Evolutionary conservation across 2,113 vertebrate genomes (phyloP).

Genomic region (Chloebia gouldiae): DNA sequence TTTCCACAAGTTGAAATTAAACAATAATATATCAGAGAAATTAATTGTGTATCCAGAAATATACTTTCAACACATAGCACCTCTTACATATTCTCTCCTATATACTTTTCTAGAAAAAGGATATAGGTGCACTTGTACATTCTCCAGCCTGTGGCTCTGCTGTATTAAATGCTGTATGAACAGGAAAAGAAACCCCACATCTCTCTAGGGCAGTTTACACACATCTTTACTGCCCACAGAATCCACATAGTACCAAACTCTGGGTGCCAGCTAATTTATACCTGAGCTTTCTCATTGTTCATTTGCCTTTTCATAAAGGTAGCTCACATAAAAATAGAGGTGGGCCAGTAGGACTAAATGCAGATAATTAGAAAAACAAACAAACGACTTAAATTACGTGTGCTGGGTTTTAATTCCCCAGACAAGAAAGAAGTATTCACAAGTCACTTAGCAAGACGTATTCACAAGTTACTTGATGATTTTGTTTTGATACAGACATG

Average conservation of each 20-base stretch:
- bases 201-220: neutral
- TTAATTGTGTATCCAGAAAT: neutral
- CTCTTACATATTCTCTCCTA: neutral
- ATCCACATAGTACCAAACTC: neutral
- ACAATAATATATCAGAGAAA: neutral
- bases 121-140: neutral
- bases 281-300: neutral
- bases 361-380: neutral
- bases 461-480: neutral
- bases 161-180: neutral
- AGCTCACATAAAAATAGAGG: neutral
- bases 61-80: neutral
- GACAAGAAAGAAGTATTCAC: neutral
- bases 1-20: neutral
- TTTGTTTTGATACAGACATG: neutral
- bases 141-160: neutral
- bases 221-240: neutral
- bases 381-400: neutral
- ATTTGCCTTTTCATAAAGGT: neutral
- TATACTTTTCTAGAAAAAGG: neutral
- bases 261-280: neutral
- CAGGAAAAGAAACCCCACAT: neutral
- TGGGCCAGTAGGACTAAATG: neutral
- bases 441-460: neutral
- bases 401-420: neutral